Evolutionary conservation across 53 echinoderm and acorn worm species (phyloP), one percentile per base, ranked within the genome.

Genomic region (Temnopleurus reevesii): DNA sequence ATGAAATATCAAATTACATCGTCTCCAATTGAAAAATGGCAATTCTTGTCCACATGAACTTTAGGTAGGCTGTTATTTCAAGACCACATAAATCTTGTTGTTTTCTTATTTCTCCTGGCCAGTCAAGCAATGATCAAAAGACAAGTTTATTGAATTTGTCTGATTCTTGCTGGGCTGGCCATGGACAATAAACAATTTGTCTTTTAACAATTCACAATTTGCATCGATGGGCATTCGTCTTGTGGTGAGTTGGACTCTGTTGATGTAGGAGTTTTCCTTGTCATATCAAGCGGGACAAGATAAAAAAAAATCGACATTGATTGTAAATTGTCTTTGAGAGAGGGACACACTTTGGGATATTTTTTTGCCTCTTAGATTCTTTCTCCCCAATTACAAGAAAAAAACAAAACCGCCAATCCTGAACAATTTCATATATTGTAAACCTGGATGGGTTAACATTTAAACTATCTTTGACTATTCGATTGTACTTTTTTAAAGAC

Each of bases 171-270:
- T 0, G 83, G 59, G 33, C 71, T 87, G 71, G 88, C 66, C 71
- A 87, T 45, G 66, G 51, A 64, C 88, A 87, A 87, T 87, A 87
- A 87, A 87, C 88, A 87, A 66, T 87, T 87, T 87, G 88, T 87
- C 88, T 87, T 87, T 87, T 87, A 87, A 87, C 88, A 87, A 66
- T 87, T 87, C 88, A 87, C 88, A 87, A 87, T 87, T 87, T 66
- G 30, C 34, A 49, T 87, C 51, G 88, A 49, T 87, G 71, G 88
- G 71, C 88, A 87, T 87, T 66, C 49, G 53, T 87, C 71, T 87
- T 38, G 24, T 29, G 34, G 21, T 36, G 36, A 4, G 21, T 6
- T 5, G 4, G 2, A 12, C 19, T 33, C 30, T 83, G 57, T 83
- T 83, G 83, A 83, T 83, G 57, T 35, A 56, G 53, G 83, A 57